These are phyloP conservation scores for Silurus asotus DNA, from an alignment of 2,113 vertebrate species.

Conservation along the genomic window DNA sequence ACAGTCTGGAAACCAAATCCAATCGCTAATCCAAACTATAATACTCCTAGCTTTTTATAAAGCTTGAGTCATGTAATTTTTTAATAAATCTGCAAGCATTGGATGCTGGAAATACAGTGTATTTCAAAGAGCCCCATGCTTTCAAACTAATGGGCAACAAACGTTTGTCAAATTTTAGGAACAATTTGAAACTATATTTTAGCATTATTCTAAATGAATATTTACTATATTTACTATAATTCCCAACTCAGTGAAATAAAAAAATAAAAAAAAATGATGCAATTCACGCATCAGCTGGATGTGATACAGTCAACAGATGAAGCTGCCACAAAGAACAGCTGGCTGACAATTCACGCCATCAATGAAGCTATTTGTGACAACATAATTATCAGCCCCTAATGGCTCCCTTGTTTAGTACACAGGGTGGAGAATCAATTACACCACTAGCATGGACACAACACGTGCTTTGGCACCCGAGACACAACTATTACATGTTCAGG, in stretches of 20 bases:
- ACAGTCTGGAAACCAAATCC: background rate
- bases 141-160: background rate
- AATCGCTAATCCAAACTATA: background rate
- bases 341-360: constrained; percentile 12
- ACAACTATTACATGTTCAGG: background rate
- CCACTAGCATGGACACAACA: constrained; percentile 20
- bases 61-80: background rate
- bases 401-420: constrained; percentile 18
- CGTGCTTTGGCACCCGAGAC: background rate
- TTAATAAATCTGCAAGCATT: background rate
- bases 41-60: background rate
- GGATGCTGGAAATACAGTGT: background rate
- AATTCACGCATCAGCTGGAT: background rate
- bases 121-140: background rate
- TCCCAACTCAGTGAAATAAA: background rate
- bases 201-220: background rate
- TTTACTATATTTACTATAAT: background rate
- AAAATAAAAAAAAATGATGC: background rate
- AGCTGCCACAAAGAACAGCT: constrained; percentile 22
- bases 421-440: constrained; percentile 34
- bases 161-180: background rate
- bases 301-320: constrained; percentile 12
- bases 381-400: constrained; percentile 12
- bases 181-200: background rate
- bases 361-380: constrained; percentile 26